Conservation (phyloP, 2,797 vertebrate species). For the Pangasius macronema region DNA sequence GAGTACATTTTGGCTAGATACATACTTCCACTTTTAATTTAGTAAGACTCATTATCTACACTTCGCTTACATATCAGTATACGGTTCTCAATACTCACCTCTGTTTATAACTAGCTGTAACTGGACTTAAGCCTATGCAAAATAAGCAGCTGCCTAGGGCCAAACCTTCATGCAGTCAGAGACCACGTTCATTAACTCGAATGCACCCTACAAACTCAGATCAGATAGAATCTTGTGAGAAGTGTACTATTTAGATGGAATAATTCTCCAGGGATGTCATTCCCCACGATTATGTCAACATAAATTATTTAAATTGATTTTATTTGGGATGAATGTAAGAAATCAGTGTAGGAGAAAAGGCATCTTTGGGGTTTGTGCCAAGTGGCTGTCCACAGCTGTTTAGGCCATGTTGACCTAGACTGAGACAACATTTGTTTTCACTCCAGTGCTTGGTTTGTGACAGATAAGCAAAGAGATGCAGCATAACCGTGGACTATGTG, state of each 20-base stretch:
- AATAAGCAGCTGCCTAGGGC: neutral
- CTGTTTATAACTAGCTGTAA: neutral
- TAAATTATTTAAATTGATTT: neutral
- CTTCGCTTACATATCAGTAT: neutral
- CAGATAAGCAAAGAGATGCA: conserved; percentile 2
- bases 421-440: conserved; percentile 16
- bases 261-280: neutral
- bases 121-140: neutral
- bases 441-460: neutral
- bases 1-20: neutral
- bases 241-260: neutral
- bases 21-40: neutral
- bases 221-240: neutral
- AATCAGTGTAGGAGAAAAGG: neutral
- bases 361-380: neutral
- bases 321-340: neutral
- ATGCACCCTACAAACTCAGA: neutral
- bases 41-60: neutral
- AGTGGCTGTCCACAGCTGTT: conserved; percentile 4
- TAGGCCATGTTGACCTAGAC: conserved; percentile 17
- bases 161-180: neutral
- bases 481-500: neutral
- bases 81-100: neutral
- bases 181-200: neutral
- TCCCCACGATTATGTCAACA: neutral